Evolutionary conservation across 2,888 invertebrate species (phyloP), one percentile per base, ranked within the genome.

Genomic region (Agrilus mali): DNA sequence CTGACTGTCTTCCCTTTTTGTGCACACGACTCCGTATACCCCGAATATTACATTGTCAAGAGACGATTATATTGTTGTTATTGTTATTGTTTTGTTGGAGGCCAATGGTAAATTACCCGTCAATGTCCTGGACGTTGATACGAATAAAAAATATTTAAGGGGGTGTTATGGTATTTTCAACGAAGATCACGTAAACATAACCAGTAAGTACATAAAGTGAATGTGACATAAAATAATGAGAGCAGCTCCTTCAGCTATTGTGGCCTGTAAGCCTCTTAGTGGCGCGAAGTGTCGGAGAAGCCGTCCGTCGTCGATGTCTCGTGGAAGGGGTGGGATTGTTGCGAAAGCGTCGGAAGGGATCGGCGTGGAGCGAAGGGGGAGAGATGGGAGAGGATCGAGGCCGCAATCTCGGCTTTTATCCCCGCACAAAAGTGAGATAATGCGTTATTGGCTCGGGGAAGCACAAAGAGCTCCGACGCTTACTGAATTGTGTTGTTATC

Each of bases 351-450:
- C 15, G 8, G n/a, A 4, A 15, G 35, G 14, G 15, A 15, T 16
- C 35, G 35, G 15, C 7, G 15, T 4, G 7, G 10, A 27, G 27
- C 2, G 27, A 27, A 27, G 27, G 27, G 27, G 27, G 27, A 27
- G n/a, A n/a, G n/a, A 10, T 10, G 27, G 16, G 35, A 27, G 27
- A 27, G 27, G 27, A 27, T 27, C 27, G 27, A 27, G 27, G 27
- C 42, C 49, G 46, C 51, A 52, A 52, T 51, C 53, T 50, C 50
- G 49, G 57, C 60, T 58, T 58, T 58, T 55, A 59, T 58, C 57
- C 59, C 47, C 45, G 41, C 57, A 58, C 60, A 55, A 60, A 60
- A 60, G 60, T 60, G 54, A 60, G 60, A 61, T 60, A 61, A 61
- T 60, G 59, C 56, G 58, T 60, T 60, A 60, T 60, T 58, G 60